Percentiles rank a stretch among this genome's conserved stretches.
phyloP scores from a whole-genome alignment of 1,140 invertebrate species.

The Drosophila tristis region DNA sequence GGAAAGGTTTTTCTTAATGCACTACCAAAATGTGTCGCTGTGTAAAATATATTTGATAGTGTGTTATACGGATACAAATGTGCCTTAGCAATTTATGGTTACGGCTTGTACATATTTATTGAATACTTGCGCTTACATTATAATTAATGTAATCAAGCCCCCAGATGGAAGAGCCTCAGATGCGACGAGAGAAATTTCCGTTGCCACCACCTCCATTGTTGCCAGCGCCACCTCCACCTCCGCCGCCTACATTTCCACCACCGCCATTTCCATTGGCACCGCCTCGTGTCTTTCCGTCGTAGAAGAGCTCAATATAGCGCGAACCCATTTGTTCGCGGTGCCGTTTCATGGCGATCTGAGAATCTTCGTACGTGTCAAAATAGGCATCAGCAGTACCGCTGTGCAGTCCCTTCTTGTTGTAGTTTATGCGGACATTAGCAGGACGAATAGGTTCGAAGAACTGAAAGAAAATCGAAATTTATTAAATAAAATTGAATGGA shows the following conservation, averaged over 20 bases:
- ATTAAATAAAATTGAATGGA: background rate
- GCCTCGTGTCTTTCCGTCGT: constrained; percentile 74
- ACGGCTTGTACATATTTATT: constrained; percentile 45
- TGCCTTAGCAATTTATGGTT: constrained; percentile 26
- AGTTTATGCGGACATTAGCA: constrained; percentile 78
- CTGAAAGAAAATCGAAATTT: constrained; percentile 34
- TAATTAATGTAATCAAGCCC: constrained; percentile 59
- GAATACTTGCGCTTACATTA: constrained; percentile 75
- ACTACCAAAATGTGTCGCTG: constrained; percentile 20
- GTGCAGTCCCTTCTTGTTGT: constrained; percentile 89
- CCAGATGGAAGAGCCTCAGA: constrained; percentile 45
- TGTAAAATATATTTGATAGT: constrained; percentile 22
- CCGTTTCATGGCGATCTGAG: constrained; percentile 90
- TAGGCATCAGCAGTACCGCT: constrained; percentile 96
- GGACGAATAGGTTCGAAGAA: constrained; percentile 83
- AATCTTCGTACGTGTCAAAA: constrained; percentile 91
- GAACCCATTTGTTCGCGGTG: constrained; percentile 95
- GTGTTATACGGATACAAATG: constrained; percentile 32
- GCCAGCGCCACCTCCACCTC: constrained; percentile 19
- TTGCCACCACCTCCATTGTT: constrained; percentile 37
- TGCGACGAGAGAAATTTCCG: constrained; percentile 65
- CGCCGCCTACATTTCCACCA: constrained; percentile 30
- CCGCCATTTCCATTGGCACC: constrained; percentile 43
- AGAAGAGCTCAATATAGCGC: constrained; percentile 92
- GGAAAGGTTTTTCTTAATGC: constrained; percentile 6